These are phyloP conservation scores for Apodemus sylvaticus DNA, from an alignment of 2,113 vertebrate genomes.

Conservation along the genomic window DNA sequence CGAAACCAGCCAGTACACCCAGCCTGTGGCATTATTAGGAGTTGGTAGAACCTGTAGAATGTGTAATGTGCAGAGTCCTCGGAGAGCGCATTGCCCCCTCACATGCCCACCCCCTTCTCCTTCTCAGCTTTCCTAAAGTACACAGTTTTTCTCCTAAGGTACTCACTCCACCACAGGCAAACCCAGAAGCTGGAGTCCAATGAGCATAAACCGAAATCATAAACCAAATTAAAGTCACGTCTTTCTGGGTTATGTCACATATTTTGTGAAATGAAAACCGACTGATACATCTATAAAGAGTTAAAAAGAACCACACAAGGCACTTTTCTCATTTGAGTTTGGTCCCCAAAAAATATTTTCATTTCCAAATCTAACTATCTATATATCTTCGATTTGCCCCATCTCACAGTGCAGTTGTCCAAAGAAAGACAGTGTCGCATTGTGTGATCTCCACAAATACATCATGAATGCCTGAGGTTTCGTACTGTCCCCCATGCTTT, in stretches of 20 bases:
- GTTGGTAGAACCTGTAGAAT: neutral
- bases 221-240: neutral
- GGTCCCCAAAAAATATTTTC: neutral
- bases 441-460: neutral
- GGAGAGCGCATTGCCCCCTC: too few relatives aligned
- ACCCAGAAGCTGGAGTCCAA: neutral
- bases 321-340: neutral
- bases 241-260: neutral
- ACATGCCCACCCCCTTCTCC: neutral
- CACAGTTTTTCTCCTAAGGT: neutral
- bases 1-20: too few relatives aligned
- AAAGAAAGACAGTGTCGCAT: neutral
- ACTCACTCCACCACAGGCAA: neutral
- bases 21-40: neutral
- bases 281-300: neutral
- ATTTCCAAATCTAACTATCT: neutral
- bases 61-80: neutral
- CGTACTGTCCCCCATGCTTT: neutral
- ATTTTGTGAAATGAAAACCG: neutral
- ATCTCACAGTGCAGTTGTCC: neutral
- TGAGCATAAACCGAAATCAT: neutral
- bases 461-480: neutral
- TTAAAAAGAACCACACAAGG: neutral
- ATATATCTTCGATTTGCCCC: neutral
- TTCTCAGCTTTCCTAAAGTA: neutral